Conservation (phyloP, 2,113 vertebrate species). For the Ancistrus triradiatus region DNA sequence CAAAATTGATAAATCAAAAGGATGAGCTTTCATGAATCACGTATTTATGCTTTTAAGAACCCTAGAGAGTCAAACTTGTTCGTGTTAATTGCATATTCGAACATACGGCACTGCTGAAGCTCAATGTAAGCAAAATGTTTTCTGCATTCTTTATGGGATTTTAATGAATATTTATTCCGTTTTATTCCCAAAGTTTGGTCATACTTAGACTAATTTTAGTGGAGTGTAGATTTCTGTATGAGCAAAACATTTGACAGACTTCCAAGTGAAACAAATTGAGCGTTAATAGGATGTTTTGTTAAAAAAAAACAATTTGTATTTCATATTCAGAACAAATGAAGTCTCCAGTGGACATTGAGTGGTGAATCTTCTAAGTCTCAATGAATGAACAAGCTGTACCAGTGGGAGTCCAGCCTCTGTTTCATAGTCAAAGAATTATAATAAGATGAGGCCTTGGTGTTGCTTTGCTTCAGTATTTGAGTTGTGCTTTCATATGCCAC, state of each 20-base stretch:
- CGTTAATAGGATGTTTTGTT: no score
- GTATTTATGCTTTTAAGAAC: neutral
- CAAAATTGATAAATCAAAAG: neutral
- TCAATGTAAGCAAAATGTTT: slow-evolving; percentile 3
- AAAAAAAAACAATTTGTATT: no score
- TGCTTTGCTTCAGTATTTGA: slow-evolving; percentile 35
- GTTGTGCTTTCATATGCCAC: slow-evolving; percentile 52
- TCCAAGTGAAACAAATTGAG: no score
- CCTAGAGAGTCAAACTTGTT: neutral
- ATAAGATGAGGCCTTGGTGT: slow-evolving; percentile 31
- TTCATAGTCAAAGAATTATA: slow-evolving; percentile 42
- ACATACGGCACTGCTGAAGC: neutral
- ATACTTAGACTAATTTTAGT: no score
- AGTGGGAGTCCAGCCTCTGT: slow-evolving; percentile 6
- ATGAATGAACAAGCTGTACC: slow-evolving; percentile 50
- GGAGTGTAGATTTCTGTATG: no score
- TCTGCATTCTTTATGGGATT: neutral
- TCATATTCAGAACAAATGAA: no score
- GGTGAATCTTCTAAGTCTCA: slow-evolving; percentile 52
- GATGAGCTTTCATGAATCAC: neutral
- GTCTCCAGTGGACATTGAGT: slow-evolving; percentile 15
- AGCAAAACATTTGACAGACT: no score
- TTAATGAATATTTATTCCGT: slow-evolving; percentile 4
- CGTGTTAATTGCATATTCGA: neutral
- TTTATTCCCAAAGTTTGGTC: slow-evolving; percentile 3